Base-by-base conservation (phyloP, 2,797 vertebrate genomes). In the Myoxocephalus aenaeus region DNA sequence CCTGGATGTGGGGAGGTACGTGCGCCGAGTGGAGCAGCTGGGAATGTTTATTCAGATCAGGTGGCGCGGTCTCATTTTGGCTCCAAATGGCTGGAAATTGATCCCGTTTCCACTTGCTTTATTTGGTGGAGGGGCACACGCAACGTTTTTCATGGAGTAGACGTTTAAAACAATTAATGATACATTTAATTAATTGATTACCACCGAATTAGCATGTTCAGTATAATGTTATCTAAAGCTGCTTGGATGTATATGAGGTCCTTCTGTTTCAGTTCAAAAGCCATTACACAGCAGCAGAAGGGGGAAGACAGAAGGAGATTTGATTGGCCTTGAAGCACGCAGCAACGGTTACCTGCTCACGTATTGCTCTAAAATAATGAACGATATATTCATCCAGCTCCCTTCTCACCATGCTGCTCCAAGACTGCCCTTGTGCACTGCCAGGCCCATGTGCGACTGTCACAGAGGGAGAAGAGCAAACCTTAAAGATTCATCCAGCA, bases 21-120 rank as follows among this genome's bases (percentile, higher is more conserved):
- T 29, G 13, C 0, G 10, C 70, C 48, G 74, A 89, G 82, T 20
- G 51, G 64, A 83, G 85, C 89, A 90, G 90, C 85, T 88, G 87
- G 83, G 73, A 80, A 66, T 81, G 86, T 87, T 88, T 86, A 84
- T 85, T 84, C 79, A 89, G 82, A 89, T 90, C 81, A 87, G 81
- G 80, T 84, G 73, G 76, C 6, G 13, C 34, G 13, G 77, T 58
- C 75, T 75, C 58, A 80, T 85, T 72, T 67, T 70, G 65, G 79
- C 78, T 65, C 61, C 75, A 77, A 73, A 89, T 84, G 59, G 74
- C 70, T 46, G 38, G 53, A 76, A 75, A 79, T n/a, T 71, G 69
- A 75, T 73, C 70, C 59, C 6, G 38, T 64, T 77, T 73, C 75
- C 64, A 86, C 79, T 72, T 75, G 78, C 80, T 81, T 64, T 62